Evolutionary conservation across 1,140 invertebrate species (phyloP).

Genomic region (Drosophila subobscura): DNA sequence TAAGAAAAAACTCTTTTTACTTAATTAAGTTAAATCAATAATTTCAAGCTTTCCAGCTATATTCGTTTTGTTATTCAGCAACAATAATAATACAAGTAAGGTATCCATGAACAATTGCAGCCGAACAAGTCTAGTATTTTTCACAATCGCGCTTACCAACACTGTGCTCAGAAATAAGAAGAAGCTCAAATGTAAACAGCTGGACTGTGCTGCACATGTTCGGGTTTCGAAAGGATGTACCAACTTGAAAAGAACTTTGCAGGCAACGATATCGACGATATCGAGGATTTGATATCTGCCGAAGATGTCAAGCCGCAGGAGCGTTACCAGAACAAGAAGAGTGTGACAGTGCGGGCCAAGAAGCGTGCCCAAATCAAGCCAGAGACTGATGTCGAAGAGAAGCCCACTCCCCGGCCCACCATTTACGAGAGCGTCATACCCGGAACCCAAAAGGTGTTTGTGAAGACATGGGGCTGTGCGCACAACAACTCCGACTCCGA

Average conservation of each 20-base stretch:
- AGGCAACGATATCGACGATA: conserved; percentile 85
- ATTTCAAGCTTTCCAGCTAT: too few species aligned
- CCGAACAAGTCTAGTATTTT: background rate
- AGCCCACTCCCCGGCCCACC: conserved; percentile 51
- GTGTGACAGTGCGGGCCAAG: conserved; percentile 87
- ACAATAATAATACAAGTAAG: conserved; percentile 2
- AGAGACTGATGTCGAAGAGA: conserved; percentile 33
- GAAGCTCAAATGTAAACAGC: conserved; percentile 55
- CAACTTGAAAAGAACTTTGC: conserved; percentile 52
- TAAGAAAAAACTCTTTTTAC: background rate
- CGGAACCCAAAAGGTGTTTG: conserved; percentile 95
- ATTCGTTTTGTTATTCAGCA: background rate
- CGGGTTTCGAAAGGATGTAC: conserved; percentile 26
- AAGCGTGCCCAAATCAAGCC: conserved; percentile 79
- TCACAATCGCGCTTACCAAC: conserved; percentile 21
- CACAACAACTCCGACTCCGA: conserved; percentile 98
- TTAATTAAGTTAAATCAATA: background rate
- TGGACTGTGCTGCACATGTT: conserved; percentile 54
- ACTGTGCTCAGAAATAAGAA: conserved; percentile 11
- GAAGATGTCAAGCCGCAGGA: conserved; percentile 91
- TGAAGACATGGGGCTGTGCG: conserved; percentile 99
- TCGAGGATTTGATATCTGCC: conserved; percentile 91
- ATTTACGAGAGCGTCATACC: conserved; percentile 88
- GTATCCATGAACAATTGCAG: background rate
- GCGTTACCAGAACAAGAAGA: conserved; percentile 88